Evolutionary conservation across 2,888 invertebrate genomes (phyloP), one percentile per base, ranked within the genome.

Genomic region (Scaptomyza cyrtandrae): DNA sequence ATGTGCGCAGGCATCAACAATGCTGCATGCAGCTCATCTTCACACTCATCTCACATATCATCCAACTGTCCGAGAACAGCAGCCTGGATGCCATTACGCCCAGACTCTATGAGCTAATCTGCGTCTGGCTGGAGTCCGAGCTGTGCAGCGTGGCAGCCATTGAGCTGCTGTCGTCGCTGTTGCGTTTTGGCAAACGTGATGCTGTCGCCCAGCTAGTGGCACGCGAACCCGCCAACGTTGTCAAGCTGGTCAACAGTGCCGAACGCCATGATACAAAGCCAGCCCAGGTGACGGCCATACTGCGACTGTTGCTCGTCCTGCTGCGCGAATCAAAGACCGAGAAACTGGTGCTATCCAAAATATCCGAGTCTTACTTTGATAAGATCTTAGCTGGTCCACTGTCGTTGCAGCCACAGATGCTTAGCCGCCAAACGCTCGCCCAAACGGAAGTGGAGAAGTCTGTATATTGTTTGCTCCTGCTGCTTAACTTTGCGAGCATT

Each of bases 311-410:
- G 14, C 61, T 90, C 6, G 77, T 84, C 0, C 72, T 92, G 14
- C 68, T 92, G 46, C 80, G 89, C 60, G 90, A 90, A 52, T 35
- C 82, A 0, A 91, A 91, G 68, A 91, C 91, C 0, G 89, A 92
- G 41, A 90, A 90, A 37, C 53, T 92, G 37, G 88, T 92, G 46
- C 82, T 92, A 1, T 88, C 91, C 4, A 90, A 90, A 56, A 88
- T 92, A 11, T 88, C 90, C 0, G 91, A 92, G 45, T 91, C 92
- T 1, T 91, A 90, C 59, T 92, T 91, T 54, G 91, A 92, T 66
- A 92, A 91, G 76, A 89, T 92, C 50, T 77, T 92, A 13, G 78
- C 89, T 0, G 84, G 89, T 0, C 80, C 92, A 0, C 39, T 90
- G 0, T 75, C 82, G 3, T 76, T 87, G 7, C 78, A 83, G 31